Conservation (phyloP, 2,113 vertebrate genomes). For the Athene cunicularia region DNA sequence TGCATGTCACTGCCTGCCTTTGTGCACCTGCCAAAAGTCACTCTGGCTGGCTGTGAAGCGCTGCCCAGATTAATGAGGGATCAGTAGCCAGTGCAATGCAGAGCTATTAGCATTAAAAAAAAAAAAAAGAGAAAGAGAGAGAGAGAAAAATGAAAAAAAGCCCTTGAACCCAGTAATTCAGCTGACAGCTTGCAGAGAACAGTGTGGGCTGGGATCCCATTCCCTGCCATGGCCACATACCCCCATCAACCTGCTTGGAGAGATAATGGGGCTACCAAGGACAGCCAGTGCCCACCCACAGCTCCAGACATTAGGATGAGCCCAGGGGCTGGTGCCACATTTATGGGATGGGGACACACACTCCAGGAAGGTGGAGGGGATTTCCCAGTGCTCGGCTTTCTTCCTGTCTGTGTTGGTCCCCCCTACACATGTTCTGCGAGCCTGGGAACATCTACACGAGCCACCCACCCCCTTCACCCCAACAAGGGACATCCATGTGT, state of each 20-base stretch:
- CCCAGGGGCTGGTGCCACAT: accelerated
- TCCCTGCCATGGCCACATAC: not conserved
- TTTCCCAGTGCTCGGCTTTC: accelerated
- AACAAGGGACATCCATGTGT: not conserved
- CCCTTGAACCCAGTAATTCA: not conserved
- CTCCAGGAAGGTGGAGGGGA: not conserved
- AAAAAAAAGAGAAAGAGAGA: not conserved
- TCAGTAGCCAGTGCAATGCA: slow-evolving; percentile 56
- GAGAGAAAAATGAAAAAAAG: not conserved
- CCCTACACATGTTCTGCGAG: not conserved
- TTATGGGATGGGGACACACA: not conserved
- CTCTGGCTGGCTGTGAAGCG: slow-evolving; percentile 9
- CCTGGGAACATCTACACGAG: not conserved
- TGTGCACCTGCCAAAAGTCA: slow-evolving; percentile 70
- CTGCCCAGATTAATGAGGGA: slow-evolving; percentile 65
- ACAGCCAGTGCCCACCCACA: not conserved
- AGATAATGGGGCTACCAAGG: not conserved
- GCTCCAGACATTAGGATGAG: not conserved
- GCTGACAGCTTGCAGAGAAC: not conserved
- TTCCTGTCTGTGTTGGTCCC: accelerated
- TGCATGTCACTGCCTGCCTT: not conserved
- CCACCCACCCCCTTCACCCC: not conserved
- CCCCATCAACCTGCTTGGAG: not conserved
- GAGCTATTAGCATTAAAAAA: slow-evolving; percentile 49
- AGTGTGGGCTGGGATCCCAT: not conserved